phyloP scores from a whole-genome alignment of 2,113 vertebrate genomes.

The Oncorhynchus clarkii region DNA sequence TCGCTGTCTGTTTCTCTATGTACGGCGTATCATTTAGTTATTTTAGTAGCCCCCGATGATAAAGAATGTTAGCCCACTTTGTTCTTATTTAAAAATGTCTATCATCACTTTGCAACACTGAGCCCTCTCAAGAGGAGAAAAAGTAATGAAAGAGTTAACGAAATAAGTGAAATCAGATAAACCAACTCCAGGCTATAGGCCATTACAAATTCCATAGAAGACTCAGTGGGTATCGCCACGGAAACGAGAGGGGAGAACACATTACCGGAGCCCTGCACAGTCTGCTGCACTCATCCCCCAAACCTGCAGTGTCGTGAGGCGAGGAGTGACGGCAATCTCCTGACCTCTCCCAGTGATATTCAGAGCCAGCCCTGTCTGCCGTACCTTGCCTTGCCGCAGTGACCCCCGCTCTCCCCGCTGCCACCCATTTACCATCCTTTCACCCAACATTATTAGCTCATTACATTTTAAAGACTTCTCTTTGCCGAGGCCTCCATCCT shows the following conservation, averaged over 20 bases:
- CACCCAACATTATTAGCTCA: constrained; percentile 33
- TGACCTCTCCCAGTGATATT: constrained; percentile 70
- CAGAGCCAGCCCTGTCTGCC: constrained; percentile 58
- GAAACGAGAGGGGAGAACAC: constrained; percentile 51
- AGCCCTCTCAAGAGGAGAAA: neutral
- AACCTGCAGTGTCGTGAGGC: constrained; percentile 56
- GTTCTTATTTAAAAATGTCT: neutral
- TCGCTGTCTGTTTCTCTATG: too few relatives aligned
- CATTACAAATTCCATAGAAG: constrained; percentile 31
- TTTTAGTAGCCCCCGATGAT: too few relatives aligned
- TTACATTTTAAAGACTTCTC: constrained; percentile 50
- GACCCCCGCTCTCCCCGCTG: neutral
- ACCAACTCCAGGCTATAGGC: constrained; percentile 5
- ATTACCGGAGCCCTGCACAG: constrained; percentile 53
- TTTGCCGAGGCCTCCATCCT: constrained; percentile 15
- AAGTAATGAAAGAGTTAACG: neutral
- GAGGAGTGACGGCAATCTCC: constrained; percentile 51
- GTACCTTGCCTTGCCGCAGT: constrained; percentile 21
- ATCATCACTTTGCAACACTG: neutral
- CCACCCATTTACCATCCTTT: neutral
- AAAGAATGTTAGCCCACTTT: neutral
- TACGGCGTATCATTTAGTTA: too few relatives aligned
- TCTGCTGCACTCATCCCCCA: constrained; percentile 55
- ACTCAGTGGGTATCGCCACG: constrained; percentile 42
- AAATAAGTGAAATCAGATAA: constrained; percentile 11